phyloP scores from a whole-genome alignment of 1,140 invertebrate species.

The Drosophila oshimai region DNA sequence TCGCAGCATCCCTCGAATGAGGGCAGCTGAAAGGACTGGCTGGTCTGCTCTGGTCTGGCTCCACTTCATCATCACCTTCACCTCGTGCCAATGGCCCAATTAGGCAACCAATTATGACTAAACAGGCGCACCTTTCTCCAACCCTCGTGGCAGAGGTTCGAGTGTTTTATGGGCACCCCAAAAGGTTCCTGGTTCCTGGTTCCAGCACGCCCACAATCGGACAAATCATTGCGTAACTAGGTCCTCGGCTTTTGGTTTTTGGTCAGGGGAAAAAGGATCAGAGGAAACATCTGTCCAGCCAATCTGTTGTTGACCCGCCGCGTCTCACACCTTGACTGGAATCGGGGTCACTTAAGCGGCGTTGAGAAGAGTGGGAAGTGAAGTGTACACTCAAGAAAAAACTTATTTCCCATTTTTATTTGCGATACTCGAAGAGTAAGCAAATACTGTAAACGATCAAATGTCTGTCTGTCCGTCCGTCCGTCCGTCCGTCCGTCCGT shows the following conservation, averaged over 20 bases:
- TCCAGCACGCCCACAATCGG: conserved; percentile 32
- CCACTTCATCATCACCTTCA: conserved; percentile 25
- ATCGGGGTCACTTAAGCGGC: not conserved
- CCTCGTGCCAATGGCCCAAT: conserved; percentile 36
- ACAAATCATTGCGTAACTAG: conserved; percentile 51
- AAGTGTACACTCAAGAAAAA: not conserved
- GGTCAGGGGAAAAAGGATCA: conserved; percentile 7
- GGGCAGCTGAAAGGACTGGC: conserved; percentile 15
- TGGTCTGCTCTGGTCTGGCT: not conserved
- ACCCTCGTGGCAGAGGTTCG: conserved; percentile 1
- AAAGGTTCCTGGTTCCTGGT: no score
- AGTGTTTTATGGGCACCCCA: conserved; percentile 17
- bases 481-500: no score
- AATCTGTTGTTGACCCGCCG: conserved; percentile 26
- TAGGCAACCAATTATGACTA: conserved; percentile 42
- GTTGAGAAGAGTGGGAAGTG: not conserved
- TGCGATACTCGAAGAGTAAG: no score
- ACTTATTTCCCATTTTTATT: no score
- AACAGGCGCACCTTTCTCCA: conserved; percentile 33
- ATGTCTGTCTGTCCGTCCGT: no score
- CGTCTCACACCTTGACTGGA: conserved; percentile 22
- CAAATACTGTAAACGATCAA: no score
- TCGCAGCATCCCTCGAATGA: conserved; percentile 6
- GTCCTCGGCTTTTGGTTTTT: not conserved
- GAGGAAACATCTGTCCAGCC: conserved; percentile 27